Evolutionary conservation across 2,797 vertebrate species (phyloP), one percentile per base, ranked within the genome.

Genomic region (Channallabes apus): DNA sequence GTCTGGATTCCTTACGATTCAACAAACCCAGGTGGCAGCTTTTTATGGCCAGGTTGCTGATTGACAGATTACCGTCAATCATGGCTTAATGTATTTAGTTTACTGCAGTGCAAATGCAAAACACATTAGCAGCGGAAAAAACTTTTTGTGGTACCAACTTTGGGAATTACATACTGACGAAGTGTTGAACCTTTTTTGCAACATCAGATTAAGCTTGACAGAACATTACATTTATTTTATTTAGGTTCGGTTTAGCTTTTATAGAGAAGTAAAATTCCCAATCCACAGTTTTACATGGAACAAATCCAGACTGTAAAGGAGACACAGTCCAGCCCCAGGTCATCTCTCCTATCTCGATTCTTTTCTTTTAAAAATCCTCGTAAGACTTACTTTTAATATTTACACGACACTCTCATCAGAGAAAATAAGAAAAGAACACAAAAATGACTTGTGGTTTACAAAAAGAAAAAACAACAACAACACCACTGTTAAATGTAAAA

Each of bases 381-480:
- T 69, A 71, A 80, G 59, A 58, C 71, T 88, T 86, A 68, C n/a
- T 64, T 41, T 79, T 59, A 67, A 80, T 81, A 86, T 68, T 35
- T 79, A 89, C 62, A 82, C 68, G 6, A 89, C 29, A 83, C n/a
- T 32, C 71, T 62, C 59, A 68, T 69, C n/a, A 77, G 46, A 84
- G 58, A 65, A 41, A 80, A 82, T n/a, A 56, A 29, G 5, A 82
- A 35, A 78, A 69, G 71, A 27, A 51, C 61, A 82, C 20, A 71
- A 87, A 83, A 65, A 67, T 29, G 27, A 80, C 65, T 88, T 18
- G 58, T 38, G 56, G 72, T 67, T 54, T 2, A 72, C 84, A 51
- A 38, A 83, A 68, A 82, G 38, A 38, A 80, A 67, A 67, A 35
- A 1, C n/a, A 32, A 71, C 24, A 22, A 14, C 14, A 80, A 78